Evolutionary conservation across 35 echinoderm and acorn worm species (phyloP), one percentile per base, ranked within the genome.

Genomic region (Hemicentrotus pulcherrimus): DNA sequence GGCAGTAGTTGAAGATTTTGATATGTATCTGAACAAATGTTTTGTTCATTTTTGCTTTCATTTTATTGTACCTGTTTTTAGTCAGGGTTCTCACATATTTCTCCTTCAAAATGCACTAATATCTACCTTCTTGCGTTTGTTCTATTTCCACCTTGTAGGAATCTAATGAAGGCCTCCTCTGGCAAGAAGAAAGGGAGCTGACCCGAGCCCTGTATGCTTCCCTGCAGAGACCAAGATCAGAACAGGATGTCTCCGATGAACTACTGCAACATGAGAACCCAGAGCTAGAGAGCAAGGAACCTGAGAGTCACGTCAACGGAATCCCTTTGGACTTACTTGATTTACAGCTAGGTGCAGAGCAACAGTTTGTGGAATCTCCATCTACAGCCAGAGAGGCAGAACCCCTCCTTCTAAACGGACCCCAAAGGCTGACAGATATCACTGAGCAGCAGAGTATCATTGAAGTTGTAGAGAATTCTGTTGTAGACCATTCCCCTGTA

Each of bases 181-280:
- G 97, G 97, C 96, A 98, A 61, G 97, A 98, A 92, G 97, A 98
- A 88, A 86, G 96, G 32, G 97, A 97, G 47, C 96, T 98, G 12
- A 92, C 95, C 90, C 94, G 91, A 92, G 97, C 97, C 48, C 94
- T 98, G 46, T 97, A 98, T 91, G 96, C 96, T 45, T 98, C 97
- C 35, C 95, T 98, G 32, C 96, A 97, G 61, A 93, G 91, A 58
- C 91, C 45, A 14, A 93, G 46, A 47, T 93, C 91, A 47, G 91
- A 93, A 32, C 91, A 93, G 91, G 91, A 93, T 58, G 48, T 58
- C 6, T 22, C 65, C 18, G 65, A 78, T 78, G 65, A 78, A 28
- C 22, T 22, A 78, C 65, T 78, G 28, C 65, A 71, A 71, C 61
- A 78, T 28, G 65, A 78, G 65, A 78, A 78, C 65, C 65, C 19